Evolutionary conservation across 2,888 invertebrate species (phyloP), one percentile per base, ranked within the genome.

Genomic region (Acanthosepion pharaonis): DNA sequence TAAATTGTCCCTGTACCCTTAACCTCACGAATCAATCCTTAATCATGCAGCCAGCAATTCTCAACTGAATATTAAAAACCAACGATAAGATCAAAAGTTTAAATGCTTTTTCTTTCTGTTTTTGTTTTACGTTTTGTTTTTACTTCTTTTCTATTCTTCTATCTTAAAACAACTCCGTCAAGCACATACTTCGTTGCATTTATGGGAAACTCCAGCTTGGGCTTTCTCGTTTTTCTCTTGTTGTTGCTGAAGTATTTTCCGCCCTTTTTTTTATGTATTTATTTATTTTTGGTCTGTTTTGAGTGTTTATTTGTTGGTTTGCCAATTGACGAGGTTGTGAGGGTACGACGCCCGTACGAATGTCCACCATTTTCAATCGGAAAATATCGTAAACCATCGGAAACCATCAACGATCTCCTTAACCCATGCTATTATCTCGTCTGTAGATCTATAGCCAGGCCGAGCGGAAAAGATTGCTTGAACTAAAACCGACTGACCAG

Each of bases 181-280:
- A 78, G 59, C 59, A 6, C 59, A 59, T 78, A 78, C 33, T 78
- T 33, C 11, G n/a, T 78, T 78, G n/a, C n/a, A n/a, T 78, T 78
- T 78, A 78, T 78, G 78, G 78, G 78, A 78, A 78, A 78, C 78
- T 78, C 78, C 78, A 78, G 78, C n/a, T 78, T 78, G 78, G 78
- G 5, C n/a, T 8, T n/a, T n/a, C 78, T 33, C 33, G 15, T n/a
- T 78, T n/a, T n/a, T 15, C 78, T 78, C n/a, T 15, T 5, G 15
- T 78, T n/a, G n/a, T 78, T 33, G 78, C 15, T 78, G 78, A 78
- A 78, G n/a, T 78, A 78, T 78, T n/a, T n/a, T n/a, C 78, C 15
- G 78, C n/a, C 78, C 15, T 78, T 78, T n/a, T n/a, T n/a, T 78
- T 78, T n/a, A 11, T 33, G 0, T n/a, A n/a, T 11, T n/a, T 25